Percentiles rank a stretch among this genome's conserved stretches.
phyloP scores from a whole-genome alignment of 1,140 invertebrate genomes.

The Epicauta chinensis region DNA sequence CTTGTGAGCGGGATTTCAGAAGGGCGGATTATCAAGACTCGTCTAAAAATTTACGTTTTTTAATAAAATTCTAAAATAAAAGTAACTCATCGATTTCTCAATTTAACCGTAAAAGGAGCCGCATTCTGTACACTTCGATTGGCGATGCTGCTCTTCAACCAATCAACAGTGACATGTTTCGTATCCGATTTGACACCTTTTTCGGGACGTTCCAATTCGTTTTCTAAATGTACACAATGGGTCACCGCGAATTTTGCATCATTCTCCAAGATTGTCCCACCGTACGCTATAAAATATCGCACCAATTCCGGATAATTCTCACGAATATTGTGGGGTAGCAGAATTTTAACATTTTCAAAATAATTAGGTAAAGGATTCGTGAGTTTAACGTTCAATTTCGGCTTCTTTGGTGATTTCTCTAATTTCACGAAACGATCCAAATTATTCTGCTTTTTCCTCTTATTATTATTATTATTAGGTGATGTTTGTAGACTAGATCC shows the following conservation, averaged over 20 bases:
- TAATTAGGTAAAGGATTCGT: slow-evolving; percentile 4
- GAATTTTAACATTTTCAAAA: slow-evolving; percentile 1
- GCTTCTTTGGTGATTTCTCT: neutral
- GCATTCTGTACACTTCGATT: too few species aligned
- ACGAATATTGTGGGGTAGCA: neutral
- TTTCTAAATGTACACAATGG: slow-evolving; percentile 7
- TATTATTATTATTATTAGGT: neutral
- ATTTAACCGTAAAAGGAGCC: too few species aligned
- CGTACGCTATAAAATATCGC: slow-evolving; percentile 8
- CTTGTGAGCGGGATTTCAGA: too few species aligned
- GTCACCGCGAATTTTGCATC: neutral
- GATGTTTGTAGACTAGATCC: neutral
- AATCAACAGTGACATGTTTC: slow-evolving; percentile 7
- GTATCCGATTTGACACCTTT: neutral
- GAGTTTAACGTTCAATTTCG: neutral
- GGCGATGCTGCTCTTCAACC: too few species aligned
- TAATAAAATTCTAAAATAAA: too few species aligned
- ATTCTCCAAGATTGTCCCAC: neutral
- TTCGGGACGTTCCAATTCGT: neutral
- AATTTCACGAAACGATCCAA: slow-evolving; percentile 4
- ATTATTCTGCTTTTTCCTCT: slow-evolving; percentile 2
- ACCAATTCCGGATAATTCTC: neutral
- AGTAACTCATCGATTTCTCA: too few species aligned
- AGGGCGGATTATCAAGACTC: too few species aligned
- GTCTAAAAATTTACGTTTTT: too few species aligned